Conservation (phyloP, 2,888 invertebrate species). For the Leptarthrus brevirostris region DNA sequence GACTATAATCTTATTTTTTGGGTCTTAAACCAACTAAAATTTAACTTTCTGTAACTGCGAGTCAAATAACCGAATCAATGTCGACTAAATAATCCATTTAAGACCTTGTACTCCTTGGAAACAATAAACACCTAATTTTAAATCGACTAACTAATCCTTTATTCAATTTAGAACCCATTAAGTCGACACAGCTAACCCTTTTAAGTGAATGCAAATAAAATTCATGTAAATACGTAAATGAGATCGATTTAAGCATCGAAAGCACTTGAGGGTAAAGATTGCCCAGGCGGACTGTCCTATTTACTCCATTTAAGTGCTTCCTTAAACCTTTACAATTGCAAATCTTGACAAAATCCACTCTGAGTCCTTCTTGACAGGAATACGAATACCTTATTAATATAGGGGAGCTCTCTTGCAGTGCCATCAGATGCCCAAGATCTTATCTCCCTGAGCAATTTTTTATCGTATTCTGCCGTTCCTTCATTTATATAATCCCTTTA, state of each 20-base stretch:
- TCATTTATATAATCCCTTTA: slow-evolving; percentile 37
- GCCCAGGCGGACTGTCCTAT: slow-evolving; percentile 14
- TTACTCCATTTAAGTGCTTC: slow-evolving; percentile 25
- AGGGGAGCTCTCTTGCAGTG: not conserved
- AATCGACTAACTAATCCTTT: slow-evolving; percentile 66
- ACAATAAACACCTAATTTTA: slow-evolving; percentile 28
- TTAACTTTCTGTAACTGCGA: not conserved
- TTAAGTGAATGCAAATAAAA: slow-evolving; percentile 68
- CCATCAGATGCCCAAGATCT: not conserved
- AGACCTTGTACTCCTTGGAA: slow-evolving; percentile 17
- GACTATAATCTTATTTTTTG: too few species aligned
- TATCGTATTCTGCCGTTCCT: not conserved
- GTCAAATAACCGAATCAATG: slow-evolving; percentile 3
- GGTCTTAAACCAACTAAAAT: too few species aligned
- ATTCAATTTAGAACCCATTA: slow-evolving; percentile 68
- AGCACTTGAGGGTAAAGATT: slow-evolving; percentile 1
- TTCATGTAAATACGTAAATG: slow-evolving; percentile 67
- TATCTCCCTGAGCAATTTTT: slow-evolving; percentile 16
- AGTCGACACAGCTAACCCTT: slow-evolving; percentile 67
- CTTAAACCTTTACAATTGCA: slow-evolving; percentile 37
- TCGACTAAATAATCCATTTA: slow-evolving; percentile 29
- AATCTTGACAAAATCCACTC: slow-evolving; percentile 30
- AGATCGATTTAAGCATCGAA: slow-evolving; percentile 60
- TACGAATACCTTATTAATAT: slow-evolving; percentile 41
- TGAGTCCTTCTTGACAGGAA: slow-evolving; percentile 18